phyloP scores from a whole-genome alignment of 2,113 vertebrate species.

The Chlorocebus sabaeus region DNA sequence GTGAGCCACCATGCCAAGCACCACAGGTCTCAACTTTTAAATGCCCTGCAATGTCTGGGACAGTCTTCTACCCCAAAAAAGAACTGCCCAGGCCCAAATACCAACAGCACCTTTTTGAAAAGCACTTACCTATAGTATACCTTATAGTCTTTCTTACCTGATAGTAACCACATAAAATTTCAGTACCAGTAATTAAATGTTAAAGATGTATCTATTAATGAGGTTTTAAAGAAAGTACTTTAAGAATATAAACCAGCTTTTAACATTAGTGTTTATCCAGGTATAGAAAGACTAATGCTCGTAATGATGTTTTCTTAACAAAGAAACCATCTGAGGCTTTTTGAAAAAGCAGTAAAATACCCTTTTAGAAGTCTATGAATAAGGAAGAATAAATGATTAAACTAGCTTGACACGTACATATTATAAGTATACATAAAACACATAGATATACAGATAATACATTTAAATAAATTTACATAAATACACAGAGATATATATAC shows the following conservation, averaged over 20 bases:
- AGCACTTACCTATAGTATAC: not conserved
- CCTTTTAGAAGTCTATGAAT: not conserved
- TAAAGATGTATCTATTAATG: not conserved
- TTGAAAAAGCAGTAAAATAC: conserved; percentile 18
- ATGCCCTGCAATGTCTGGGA: not conserved
- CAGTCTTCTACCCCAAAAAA: not conserved
- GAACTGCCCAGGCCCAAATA: not conserved
- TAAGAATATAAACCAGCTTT: not conserved
- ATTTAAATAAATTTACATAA: conserved; percentile 39
- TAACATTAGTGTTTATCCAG: not conserved
- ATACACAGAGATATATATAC: not conserved
- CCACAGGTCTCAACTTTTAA: not conserved
- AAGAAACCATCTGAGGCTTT: not conserved
- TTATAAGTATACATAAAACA: not conserved
- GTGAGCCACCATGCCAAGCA: too few species aligned
- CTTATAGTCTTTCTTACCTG: not conserved
- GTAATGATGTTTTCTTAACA: not conserved
- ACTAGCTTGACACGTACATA: not conserved
- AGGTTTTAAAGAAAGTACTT: not conserved
- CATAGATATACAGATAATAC: not conserved
- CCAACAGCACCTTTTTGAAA: not conserved
- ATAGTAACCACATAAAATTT: conserved; percentile 27
- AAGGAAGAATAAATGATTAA: not conserved
- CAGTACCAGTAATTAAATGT: conserved; percentile 1
- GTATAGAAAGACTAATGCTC: not conserved